A percentile compares a stretch with the other conserved stretches of the same genome.
Conservation (phyloP, 2,888 invertebrate species). For the Brenthis ino region DNA sequence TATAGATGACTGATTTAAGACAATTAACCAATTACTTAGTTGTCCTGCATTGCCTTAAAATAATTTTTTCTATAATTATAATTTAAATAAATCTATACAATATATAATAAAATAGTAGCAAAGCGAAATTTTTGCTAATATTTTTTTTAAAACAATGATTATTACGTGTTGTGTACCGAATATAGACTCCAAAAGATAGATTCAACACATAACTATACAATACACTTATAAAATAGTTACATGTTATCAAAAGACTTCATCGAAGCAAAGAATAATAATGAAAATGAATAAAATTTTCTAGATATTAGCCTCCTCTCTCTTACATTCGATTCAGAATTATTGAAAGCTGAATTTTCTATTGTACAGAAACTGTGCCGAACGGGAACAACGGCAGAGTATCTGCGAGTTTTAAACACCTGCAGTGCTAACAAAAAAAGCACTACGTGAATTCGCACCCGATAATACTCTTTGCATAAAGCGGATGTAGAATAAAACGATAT, state of each 20-base stretch:
- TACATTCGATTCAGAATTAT: conserved; percentile 36
- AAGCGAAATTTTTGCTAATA: too few relatives aligned
- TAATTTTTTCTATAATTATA: too few relatives aligned
- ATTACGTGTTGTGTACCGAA: too few relatives aligned
- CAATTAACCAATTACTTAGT: too few relatives aligned
- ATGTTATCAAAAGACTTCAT: neutral
- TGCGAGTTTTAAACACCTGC: conserved; percentile 40
- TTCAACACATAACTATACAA: too few relatives aligned
- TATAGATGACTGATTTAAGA: too few relatives aligned
- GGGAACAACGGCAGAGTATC: conserved; percentile 40
- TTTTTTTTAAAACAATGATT: too few relatives aligned
- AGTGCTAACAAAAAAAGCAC: conserved; percentile 33
- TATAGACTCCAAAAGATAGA: too few relatives aligned
- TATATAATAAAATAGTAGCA: too few relatives aligned
- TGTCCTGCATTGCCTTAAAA: too few relatives aligned
- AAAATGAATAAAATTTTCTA: conserved; percentile 3
- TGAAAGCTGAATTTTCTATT: conserved; percentile 44
- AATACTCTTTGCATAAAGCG: conserved; percentile 36
- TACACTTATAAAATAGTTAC: neutral
- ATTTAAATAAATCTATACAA: too few relatives aligned
- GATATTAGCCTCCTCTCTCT: conserved; percentile 13
- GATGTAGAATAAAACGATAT: conserved; percentile 29
- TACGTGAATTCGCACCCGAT: conserved; percentile 28
- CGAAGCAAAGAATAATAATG: neutral
- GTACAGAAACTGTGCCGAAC: conserved; percentile 39